phyloP scores from a whole-genome alignment of 2,113 vertebrate genomes.

The Cnemophilus loriae region DNA sequence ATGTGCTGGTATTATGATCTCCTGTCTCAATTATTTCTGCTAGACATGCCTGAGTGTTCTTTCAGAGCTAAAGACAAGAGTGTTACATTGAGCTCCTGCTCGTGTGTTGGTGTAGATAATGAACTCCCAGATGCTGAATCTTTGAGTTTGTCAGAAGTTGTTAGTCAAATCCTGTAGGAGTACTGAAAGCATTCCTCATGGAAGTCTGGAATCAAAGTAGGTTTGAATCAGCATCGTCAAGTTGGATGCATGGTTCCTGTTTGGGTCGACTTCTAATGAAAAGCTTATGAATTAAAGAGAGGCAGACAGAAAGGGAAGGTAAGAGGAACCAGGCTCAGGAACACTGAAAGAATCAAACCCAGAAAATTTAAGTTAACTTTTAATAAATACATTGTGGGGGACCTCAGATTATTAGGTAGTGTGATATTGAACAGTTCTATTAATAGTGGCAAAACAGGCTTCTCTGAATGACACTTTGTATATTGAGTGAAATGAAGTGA shows the following conservation, averaged over 20 bases:
- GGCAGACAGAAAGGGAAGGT: not conserved
- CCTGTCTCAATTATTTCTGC: slow-evolving; percentile 64
- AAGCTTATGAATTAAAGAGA: not conserved
- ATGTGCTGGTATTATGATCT: slow-evolving; percentile 16
- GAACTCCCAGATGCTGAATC: slow-evolving; percentile 61
- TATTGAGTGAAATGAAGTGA: not conserved
- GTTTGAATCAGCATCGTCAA: slow-evolving; percentile 53
- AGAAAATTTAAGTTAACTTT: not conserved
- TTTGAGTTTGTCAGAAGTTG: slow-evolving; percentile 55
- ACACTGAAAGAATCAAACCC: not conserved
- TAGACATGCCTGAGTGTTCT: slow-evolving; percentile 52
- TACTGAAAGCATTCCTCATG: slow-evolving; percentile 41
- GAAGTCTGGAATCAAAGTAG: slow-evolving; percentile 51
- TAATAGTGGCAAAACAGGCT: not conserved
- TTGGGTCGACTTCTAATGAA: not conserved
- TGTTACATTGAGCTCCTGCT: slow-evolving; percentile 25
- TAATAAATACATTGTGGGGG: not conserved
- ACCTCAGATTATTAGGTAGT: not conserved
- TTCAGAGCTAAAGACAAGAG: slow-evolving; percentile 49
- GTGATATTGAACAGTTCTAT: not conserved
- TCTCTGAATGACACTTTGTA: not conserved
- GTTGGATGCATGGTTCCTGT: not conserved
- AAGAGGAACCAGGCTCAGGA: not conserved
- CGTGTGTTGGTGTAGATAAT: slow-evolving; percentile 29
- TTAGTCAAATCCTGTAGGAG: slow-evolving; percentile 55